Evolutionary conservation across 2,797 vertebrate genomes (phyloP), one percentile per base, ranked within the genome.

Genomic region (Trachurus trachurus): DNA sequence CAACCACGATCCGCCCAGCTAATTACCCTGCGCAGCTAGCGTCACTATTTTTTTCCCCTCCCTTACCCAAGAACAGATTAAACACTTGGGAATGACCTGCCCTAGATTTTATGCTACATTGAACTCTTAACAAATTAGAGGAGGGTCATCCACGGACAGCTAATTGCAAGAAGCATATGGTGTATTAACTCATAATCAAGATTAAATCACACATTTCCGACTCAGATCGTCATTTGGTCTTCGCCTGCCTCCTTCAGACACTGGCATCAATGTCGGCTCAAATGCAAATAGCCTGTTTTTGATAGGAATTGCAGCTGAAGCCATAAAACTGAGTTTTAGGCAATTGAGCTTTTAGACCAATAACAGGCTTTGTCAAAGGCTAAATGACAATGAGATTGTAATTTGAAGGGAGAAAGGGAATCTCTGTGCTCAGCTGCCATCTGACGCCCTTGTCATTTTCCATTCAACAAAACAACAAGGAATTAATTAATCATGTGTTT

Each of bases 101-200:
- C 91, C 93, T 86, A 94, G 89, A 95, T 96, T 95, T 94, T 83
- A 94, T 88, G 92, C 93, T 93, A 93, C 93, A 93, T 94, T 95
- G 94, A 94, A 94, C 92, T 93, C 89, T 93, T 91, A 94, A 95
- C 91, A 95, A 94, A 95, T 96, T 94, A 93, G 84, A 90, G 83
- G 85, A 87, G 90, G 94, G 93, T 94, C 94, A 92, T 94, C 91
- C 90, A 86, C 71, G 72, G 94, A 94, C 92, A 91, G 89, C 89
- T 96, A 94, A 95, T 95, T 94, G 93, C 90, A 82, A 88, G 91
- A 88, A 93, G 92, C 94, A 94, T 94, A 95, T 93, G 94, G 90
- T 85, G 80, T 88, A 94, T 95, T 94, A 95, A 90, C 82, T 92
- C 86, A 87, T 95, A 93, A 95, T 95, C 88, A 94, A 95, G 94